Evolutionary conservation across 2,888 invertebrate species (phyloP).

Genomic region (Actias luna): DNA sequence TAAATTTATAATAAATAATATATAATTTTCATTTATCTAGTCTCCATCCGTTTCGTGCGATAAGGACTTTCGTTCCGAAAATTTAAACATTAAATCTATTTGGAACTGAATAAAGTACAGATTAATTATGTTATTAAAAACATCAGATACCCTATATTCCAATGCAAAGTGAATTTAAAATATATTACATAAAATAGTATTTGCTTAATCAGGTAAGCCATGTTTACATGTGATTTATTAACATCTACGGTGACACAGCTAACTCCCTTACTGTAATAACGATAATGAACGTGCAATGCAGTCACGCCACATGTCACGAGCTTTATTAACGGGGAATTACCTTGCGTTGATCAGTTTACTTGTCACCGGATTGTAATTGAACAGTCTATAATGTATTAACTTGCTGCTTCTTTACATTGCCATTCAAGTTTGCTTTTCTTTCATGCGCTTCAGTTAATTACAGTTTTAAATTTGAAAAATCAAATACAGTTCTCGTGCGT

Average conservation of each 20-base stretch:
- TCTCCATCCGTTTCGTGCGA: no score
- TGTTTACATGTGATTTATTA: constrained; percentile 17
- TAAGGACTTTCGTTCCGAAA: no score
- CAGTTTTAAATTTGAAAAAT: no score
- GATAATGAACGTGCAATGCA: constrained; percentile 66
- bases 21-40: no score
- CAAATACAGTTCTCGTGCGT: no score
- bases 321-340: constrained; percentile 74
- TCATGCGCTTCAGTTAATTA: no score
- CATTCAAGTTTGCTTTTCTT: background rate
- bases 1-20: no score
- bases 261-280: constrained; percentile 54
- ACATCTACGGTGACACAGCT: constrained; percentile 18
- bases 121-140: no score
- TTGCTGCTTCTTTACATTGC: background rate
- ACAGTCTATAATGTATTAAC: background rate
- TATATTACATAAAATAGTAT: background rate
- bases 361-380: background rate
- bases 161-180: background rate
- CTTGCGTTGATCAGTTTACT: constrained; percentile 26
- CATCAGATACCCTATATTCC: no score
- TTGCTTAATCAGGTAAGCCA: background rate
- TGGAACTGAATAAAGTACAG: no score
- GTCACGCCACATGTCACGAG: constrained; percentile 64
- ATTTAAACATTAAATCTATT: no score